Evolutionary conservation across 2,888 invertebrate genomes (phyloP).

Genomic region (Chouioia cunea): DNA sequence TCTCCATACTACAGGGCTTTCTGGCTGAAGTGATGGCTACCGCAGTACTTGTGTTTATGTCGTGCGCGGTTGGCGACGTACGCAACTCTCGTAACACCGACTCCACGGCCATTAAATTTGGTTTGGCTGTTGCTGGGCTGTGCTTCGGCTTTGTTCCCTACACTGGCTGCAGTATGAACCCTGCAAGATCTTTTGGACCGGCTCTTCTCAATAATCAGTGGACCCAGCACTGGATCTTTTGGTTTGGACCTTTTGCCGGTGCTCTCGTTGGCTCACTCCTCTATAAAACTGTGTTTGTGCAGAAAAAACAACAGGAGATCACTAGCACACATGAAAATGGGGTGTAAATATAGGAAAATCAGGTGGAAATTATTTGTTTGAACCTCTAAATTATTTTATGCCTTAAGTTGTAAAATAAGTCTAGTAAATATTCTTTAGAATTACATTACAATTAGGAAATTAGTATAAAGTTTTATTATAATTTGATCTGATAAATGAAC

Average conservation of each 20-base stretch:
- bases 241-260: conserved; percentile 75
- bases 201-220: conserved; percentile 79
- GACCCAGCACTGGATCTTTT: conserved; percentile 79
- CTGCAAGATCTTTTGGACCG: conserved; percentile 79
- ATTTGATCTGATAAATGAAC: neutral
- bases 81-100: conserved; percentile 77
- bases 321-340: conserved; percentile 18
- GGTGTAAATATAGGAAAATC: conserved; percentile 4
- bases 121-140: conserved; percentile 75
- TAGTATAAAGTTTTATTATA: too few species aligned
- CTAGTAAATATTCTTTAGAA: too few species aligned
- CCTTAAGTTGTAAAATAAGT: too few species aligned
- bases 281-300: conserved; percentile 63
- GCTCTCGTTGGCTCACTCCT: conserved; percentile 66
- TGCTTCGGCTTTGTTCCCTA: conserved; percentile 77
- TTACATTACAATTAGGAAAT: too few species aligned
- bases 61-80: conserved; percentile 81
- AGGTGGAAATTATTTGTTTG: conserved; percentile 13
- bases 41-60: conserved; percentile 74
- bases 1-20: conserved; percentile 70
- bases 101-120: conserved; percentile 77
- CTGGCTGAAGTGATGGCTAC: conserved; percentile 77
- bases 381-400: too few species aligned
- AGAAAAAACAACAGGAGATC: conserved; percentile 7
- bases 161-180: conserved; percentile 82